Conservation (phyloP, 2,888 invertebrate genomes). For the Charanyca ferruginea region DNA sequence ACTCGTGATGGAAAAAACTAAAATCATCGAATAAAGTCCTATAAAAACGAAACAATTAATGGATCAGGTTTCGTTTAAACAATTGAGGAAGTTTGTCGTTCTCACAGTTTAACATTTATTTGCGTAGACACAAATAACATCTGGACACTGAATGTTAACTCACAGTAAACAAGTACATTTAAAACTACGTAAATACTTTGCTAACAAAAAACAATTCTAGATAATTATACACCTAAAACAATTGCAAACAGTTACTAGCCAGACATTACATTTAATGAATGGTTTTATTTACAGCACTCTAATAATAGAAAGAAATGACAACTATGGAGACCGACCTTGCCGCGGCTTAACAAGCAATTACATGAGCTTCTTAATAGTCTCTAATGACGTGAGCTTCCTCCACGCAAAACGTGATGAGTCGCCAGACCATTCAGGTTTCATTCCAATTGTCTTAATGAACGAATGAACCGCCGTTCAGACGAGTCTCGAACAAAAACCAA, state of each 20-base stretch:
- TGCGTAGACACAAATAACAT: neutral
- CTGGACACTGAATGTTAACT: neutral
- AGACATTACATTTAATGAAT: conserved; percentile 54
- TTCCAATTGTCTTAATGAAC: conserved; percentile 66
- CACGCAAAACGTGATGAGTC: conserved; percentile 66
- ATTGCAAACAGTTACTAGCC: conserved; percentile 14
- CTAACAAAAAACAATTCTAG: neutral
- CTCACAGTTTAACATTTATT: neutral
- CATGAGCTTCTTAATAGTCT: conserved; percentile 75
- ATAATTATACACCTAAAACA: conserved; percentile 12
- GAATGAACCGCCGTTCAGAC: conserved; percentile 52
- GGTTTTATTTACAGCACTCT: conserved; percentile 54
- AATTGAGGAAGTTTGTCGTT: conserved; percentile 31
- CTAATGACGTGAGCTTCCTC: conserved; percentile 82
- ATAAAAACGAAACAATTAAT: conserved; percentile 19
- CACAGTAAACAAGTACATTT: neutral
- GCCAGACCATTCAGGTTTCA: conserved; percentile 62
- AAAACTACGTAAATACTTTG: neutral
- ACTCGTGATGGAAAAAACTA: conserved; percentile 23
- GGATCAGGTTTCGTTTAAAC: conserved; percentile 9
- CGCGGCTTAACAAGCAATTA: conserved; percentile 71
- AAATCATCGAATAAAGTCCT: neutral
- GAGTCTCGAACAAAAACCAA: conserved; percentile 64
- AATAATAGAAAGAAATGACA: conserved; percentile 71
- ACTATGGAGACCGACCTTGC: conserved; percentile 69